Evolutionary conservation across 2,797 vertebrate genomes (phyloP), one percentile per base, ranked within the genome.

Genomic region (Syndactyla subalaris): DNA sequence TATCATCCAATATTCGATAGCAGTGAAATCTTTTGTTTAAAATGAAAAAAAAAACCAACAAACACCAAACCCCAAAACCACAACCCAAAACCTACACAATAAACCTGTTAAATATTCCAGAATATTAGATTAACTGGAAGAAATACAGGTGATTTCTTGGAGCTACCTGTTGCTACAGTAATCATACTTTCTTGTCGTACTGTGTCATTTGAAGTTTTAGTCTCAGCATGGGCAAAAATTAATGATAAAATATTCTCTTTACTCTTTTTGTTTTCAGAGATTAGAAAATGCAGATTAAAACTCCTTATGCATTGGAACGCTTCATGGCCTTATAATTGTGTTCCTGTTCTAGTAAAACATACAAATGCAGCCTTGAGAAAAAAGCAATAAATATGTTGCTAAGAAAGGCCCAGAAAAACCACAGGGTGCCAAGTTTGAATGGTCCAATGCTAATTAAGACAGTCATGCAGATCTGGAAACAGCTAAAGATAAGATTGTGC

Each of bases 21-120:
- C 55, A 32, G 9, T n/a, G 23, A 82, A 73, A 46, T 7, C 8
- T 41, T 63, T 76, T 70, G 6, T 68, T 81, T 34, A 26, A 54
- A 38, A 45, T 10, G 22, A 17, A 15, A 67, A 49, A 20, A 19
- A 41, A 36, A 36, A 36, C 36, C 6, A 6, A 17, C 41, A 16
- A 41, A 43, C 43, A 45, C 43, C 43, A 10, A 18, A 1, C 0
- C 10, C 16, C 16, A 29, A 46, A 46, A 46, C 45, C 16, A 29
- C 16, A 51, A 1, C 0, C 7, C 12, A 8, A 32, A 32, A 21
- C 30, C 52, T 15, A 32, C 18, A 14, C 36, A 46, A 11, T 2
- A 41, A 85, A 58, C 18, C 9, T 36, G 3, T 55, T 70, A 70
- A 32, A 32, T 68, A 15, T 55, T 78, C 7, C 45, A 11, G 24